These are phyloP conservation scores for Myiothlypis coronata DNA, from an alignment of 2,797 vertebrate genomes.

Conservation along the genomic window DNA sequence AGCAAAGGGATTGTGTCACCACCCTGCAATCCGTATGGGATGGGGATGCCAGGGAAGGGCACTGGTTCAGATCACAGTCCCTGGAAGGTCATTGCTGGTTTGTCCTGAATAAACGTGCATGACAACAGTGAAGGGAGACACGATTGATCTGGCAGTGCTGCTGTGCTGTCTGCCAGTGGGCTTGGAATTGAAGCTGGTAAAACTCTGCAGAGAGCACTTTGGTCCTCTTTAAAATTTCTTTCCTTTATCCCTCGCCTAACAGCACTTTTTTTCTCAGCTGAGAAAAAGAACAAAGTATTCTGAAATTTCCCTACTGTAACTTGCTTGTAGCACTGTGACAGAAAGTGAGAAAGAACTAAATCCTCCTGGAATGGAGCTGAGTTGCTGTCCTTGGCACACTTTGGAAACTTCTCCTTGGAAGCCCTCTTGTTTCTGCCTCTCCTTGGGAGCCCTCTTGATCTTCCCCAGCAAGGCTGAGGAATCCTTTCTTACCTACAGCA, in stretches of 20 bases:
- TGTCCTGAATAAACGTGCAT: neutral
- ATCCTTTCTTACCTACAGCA: neutral
- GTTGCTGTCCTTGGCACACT: neutral
- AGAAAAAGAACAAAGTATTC: neutral
- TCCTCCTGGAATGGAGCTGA: neutral
- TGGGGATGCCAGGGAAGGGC: neutral
- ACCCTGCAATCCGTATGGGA: neutral
- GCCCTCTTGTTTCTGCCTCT: neutral
- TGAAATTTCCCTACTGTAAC: neutral
- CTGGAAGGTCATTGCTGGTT: neutral
- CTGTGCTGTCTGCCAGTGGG: neutral
- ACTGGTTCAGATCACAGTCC: neutral
- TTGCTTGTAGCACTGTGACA: neutral
- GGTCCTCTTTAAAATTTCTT: neutral
- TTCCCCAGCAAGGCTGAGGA: neutral
- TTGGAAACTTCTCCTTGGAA: neutral
- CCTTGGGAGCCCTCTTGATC: neutral
- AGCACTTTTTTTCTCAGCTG: neutral
- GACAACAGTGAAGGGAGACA: neutral
- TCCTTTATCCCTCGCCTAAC: neutral
- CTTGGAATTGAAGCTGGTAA: neutral
- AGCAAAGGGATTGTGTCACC: neutral
- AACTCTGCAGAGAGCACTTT: neutral
- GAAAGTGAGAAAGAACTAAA: neutral
- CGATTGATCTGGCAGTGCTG: neutral